Percentiles rank a stretch among this genome's conserved stretches.
Conservation (phyloP, 2,888 invertebrate species). For the Reticulitermes lucifugus region DNA sequence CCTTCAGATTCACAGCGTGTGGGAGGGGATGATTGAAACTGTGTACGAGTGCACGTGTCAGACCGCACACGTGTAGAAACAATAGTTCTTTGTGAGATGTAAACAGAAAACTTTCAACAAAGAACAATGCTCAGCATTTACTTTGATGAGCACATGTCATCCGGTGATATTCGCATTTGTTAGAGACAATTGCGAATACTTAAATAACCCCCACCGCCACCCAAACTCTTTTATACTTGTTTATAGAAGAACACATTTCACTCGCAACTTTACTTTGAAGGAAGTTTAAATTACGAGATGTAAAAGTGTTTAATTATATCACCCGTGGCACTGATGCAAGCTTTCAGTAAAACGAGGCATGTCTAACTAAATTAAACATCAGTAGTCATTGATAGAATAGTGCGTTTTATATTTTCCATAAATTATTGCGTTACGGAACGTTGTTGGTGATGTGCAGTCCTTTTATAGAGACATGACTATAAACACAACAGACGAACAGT, state of each 20-base stretch:
- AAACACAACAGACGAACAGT: not conserved
- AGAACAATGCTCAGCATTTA: constrained; percentile 5
- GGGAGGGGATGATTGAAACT: not conserved
- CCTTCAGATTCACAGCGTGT: not conserved
- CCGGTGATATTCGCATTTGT: not conserved
- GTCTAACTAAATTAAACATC: constrained; percentile 8
- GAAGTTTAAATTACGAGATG: constrained; percentile 15
- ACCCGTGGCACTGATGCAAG: not conserved
- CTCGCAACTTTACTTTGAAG: constrained; percentile 13
- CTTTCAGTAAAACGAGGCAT: not conserved
- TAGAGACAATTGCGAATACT: constrained; percentile 16
- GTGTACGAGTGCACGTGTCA: not conserved
- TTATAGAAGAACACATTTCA: not conserved
- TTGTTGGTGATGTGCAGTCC: not conserved
- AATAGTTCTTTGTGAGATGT: not conserved
- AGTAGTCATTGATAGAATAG: not conserved
- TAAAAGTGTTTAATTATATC: constrained; percentile 14
- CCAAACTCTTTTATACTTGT: not conserved
- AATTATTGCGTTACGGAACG: constrained; percentile 5
- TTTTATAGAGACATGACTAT: not conserved
- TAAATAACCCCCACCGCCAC: too few relatives aligned
- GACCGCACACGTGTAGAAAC: not conserved
- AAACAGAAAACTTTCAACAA: constrained; percentile 1
- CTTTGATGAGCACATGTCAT: constrained; percentile 5
- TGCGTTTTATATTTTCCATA: constrained; percentile 11